Conservation (phyloP, 2,888 invertebrate genomes). For the Tinea trinotella region DNA sequence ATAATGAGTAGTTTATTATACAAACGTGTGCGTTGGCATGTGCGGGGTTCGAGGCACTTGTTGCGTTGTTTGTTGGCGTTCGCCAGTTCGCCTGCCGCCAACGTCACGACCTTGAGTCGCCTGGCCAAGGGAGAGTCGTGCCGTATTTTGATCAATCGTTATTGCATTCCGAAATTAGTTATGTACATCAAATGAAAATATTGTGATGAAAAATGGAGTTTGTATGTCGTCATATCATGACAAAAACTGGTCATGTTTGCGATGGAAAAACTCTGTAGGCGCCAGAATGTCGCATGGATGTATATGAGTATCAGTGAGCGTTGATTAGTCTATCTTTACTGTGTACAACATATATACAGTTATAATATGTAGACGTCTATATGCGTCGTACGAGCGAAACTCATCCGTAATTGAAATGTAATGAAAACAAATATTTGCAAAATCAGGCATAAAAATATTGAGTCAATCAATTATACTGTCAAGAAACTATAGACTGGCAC, state of each 20-base stretch:
- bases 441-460: no score
- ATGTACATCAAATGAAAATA: background rate
- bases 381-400: no score
- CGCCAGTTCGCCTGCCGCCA: slow-evolving; percentile 31
- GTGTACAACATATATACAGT: no score
- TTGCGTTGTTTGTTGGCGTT: slow-evolving; percentile 65
- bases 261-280: slow-evolving; percentile 31
- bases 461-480: no score
- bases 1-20: background rate
- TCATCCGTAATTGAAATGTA: no score
- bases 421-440: no score
- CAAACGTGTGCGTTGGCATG: background rate
- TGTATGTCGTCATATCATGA: background rate
- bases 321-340: slow-evolving; percentile 8
- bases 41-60: slow-evolving; percentile 42
- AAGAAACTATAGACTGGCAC: no score
- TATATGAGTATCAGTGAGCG: slow-evolving; percentile 1
- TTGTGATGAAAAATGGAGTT: background rate
- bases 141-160: slow-evolving; percentile 1
- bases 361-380: no score
- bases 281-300: slow-evolving; percentile 62
- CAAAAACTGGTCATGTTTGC: background rate
- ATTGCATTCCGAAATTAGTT: background rate
- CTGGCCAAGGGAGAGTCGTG: slow-evolving; percentile 21
- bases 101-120: slow-evolving; percentile 53